These are phyloP conservation scores for Hippoglossus stenolepis DNA, from an alignment of 2,113 vertebrate species.

Conservation along the genomic window DNA sequence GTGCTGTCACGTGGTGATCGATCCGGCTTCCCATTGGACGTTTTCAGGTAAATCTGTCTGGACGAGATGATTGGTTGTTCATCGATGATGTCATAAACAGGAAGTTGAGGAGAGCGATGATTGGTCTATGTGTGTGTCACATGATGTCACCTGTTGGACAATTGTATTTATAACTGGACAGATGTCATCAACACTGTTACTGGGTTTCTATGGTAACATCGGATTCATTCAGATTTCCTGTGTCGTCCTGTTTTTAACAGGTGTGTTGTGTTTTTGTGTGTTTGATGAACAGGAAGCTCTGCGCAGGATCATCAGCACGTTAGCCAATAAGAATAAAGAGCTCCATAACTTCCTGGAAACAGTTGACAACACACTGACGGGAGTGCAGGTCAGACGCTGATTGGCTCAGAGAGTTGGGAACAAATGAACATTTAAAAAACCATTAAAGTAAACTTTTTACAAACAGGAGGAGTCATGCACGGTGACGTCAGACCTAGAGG, in stretches of 20 bases:
- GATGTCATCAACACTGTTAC: too few species aligned
- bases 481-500: slow-evolving; percentile 89
- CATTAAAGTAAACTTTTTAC: neutral
- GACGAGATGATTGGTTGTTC: neutral
- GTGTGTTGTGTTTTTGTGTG: neutral
- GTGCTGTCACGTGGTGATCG: neutral
- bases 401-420: neutral
- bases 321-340: slow-evolving; percentile 93
- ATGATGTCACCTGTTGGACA: too few species aligned
- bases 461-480: slow-evolving; percentile 88
- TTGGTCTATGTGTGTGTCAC: neutral
- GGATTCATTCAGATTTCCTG: neutral
- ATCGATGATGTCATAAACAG: neutral
- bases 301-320: slow-evolving; percentile 91
- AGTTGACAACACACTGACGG: slow-evolving; percentile 85
- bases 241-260: neutral
- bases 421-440: neutral
- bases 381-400: slow-evolving; percentile 87
- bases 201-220: neutral
- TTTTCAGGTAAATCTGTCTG: too few species aligned
- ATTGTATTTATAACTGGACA: too few species aligned
- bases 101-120: neutral
- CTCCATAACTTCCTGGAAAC: slow-evolving; percentile 91
- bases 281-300: slow-evolving; percentile 87
- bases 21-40: too few species aligned